Evolutionary conservation across 1,140 invertebrate genomes (phyloP), one percentile per base, ranked within the genome.

Genomic region (Limonius californicus): DNA sequence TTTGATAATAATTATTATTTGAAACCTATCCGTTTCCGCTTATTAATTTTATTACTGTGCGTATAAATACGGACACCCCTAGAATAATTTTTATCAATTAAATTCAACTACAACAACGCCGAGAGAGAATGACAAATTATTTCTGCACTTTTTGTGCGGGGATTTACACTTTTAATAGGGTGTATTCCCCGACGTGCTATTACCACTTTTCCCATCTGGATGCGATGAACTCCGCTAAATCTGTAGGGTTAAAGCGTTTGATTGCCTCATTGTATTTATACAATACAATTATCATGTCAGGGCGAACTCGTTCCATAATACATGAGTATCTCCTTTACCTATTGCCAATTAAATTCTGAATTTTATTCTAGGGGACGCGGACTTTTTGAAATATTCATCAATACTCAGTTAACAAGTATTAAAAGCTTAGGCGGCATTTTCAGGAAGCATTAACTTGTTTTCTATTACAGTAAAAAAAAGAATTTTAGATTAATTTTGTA

Each of bases 121-220:
- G 14, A 3, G 50, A 42, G 14, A 42, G 18, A 35, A 32, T 43
- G 32, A 42, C 35, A 32, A 14, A 23, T 42, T 32, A 35, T 35
- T 21, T 56, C 14, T 18, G 47, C 16, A 30, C 30, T 56, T 56
- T 57, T 57, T 30, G 16, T 0, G 2, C 54, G n/a, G 54, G 56
- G 35, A 35, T 58, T 58, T 45, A 23, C 56, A 58, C 19, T 4
- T 58, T 58, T 58, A 58, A 42, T 58, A 19, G 56, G 56, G 56
- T 58, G 30, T 58, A 58, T 58, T 58, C 56, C 56, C 56, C 42
- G 11, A 58, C 43, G 56, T 58, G 16, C 56, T 21, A 58, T 58
- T 58, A 58, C 14, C 35, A 16, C 23, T 23, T 23, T 20, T 58
- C 56, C 56, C 56, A 35, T 42, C 15, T 30, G 56, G 32, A 42